Evolutionary conservation across 2,797 vertebrate genomes (phyloP).

Genomic region (Oophaga sylvatica): DNA sequence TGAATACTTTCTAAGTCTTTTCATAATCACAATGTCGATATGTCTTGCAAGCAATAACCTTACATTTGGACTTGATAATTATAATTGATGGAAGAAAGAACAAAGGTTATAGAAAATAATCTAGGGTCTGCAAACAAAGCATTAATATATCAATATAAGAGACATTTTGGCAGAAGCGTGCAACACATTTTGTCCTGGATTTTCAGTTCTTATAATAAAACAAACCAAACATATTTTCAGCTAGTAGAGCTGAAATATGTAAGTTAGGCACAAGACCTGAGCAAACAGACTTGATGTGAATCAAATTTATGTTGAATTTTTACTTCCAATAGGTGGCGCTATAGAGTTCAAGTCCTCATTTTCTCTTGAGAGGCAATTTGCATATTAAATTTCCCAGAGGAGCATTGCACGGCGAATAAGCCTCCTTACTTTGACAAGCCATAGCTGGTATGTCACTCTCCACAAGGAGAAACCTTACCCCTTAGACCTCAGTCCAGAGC

Average conservation of each 20-base stretch:
- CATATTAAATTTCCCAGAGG: no score
- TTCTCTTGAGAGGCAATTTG: no score
- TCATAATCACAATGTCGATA: conserved; percentile 77
- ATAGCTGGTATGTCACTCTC: no score
- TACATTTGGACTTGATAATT: conserved; percentile 74
- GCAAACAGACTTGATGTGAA: no score
- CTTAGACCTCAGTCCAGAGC: no score
- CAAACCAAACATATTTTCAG: neutral
- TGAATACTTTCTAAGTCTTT: conserved; percentile 68
- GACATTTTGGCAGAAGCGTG: neutral
- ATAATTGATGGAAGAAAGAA: conserved; percentile 67
- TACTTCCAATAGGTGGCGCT: no score
- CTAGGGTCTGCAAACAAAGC: conserved; percentile 39
- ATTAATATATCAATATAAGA: conserved; percentile 32
- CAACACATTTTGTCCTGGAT: neutral
- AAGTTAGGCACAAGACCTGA: neutral
- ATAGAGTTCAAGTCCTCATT: no score
- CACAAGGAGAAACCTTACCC: no score
- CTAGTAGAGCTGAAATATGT: neutral
- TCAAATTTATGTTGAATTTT: no score
- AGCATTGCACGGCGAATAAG: no score
- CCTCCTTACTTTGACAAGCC: no score
- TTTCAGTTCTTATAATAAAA: conserved; percentile 3
- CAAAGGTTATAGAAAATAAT: conserved; percentile 64
- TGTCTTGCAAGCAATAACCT: conserved; percentile 70